Base-by-base conservation (phyloP, 1,140 invertebrate species). In the Drosophila cardini region DNA sequence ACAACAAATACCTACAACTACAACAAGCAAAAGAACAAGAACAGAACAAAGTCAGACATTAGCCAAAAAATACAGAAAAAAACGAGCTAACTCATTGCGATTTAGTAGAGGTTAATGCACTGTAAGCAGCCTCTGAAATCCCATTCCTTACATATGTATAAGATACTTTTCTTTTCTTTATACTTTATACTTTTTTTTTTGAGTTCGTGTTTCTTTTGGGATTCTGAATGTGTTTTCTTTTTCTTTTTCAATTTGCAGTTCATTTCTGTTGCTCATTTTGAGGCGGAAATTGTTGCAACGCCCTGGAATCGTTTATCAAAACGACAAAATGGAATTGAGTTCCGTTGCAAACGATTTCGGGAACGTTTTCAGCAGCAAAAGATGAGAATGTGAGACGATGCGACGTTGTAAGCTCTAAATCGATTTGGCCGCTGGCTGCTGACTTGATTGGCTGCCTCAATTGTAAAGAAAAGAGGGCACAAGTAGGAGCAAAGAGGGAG, bases 241-340 rank as follows among this genome's bases (percentile, higher is more conserved):
- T 10, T 9, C 56, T 60, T 82, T 86, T 86, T 86, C 83, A 86
- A 86, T 86, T 87, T 87, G 84, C 76, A 67, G 80, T 72, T 84
- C 63, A 77, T 67, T 89, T 74, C 58, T 65, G 52, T 36, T 55
- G 72, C 78, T 90, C 81, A 79, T 81, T 90, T 90, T 85, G 53
- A 82, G 80, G 86, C 85, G 85, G 85, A 90, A 90, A 90, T 90
- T 90, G 85, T 90, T 90, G 85, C 85, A 90, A 90, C 85, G 85
- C 85, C 85, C 81, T 76, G 86, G 73, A 90, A 90, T 90, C 85
- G 85, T 90, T 90, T 90, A 90, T 90, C 85, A 90, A 87, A 90
- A 90, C 81, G 85, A 90, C 85, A 90, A 90, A 87, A 90, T 90
- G 85, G 85, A 89, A 89, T 89, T 84, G 84, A 89, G 84, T 89